Percentiles rank a stretch among this genome's conserved stretches.
These are phyloP conservation scores for Chrysolina americana DNA, from an alignment of 2,888 invertebrate species.

Conservation along the genomic window DNA sequence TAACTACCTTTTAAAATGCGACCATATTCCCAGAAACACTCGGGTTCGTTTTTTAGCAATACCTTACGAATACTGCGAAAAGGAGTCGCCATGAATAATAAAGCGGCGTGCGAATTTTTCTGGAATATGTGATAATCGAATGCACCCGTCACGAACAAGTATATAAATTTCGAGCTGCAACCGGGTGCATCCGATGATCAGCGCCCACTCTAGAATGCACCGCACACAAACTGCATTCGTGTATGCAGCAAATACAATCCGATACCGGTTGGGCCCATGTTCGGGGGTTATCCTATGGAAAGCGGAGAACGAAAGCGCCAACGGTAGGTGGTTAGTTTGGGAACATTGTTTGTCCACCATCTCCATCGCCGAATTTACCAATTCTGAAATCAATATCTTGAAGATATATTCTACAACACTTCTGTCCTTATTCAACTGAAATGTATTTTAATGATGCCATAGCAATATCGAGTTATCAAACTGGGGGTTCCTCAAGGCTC, in stretches of 20 bases:
- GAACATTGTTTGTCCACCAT: neutral
- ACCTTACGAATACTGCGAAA: conserved; percentile 4
- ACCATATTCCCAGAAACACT: conserved; percentile 11
- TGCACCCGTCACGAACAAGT: conserved; percentile 12
- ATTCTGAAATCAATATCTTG: too few species aligned
- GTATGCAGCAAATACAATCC: conserved; percentile 30
- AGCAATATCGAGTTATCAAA: too few species aligned
- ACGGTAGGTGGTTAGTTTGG: conserved; percentile 4
- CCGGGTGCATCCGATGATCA: conserved; percentile 28
- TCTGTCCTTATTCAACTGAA: too few species aligned
- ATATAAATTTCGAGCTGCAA: conserved; percentile 15
- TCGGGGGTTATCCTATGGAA: neutral
- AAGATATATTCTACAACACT: too few species aligned
- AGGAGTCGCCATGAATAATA: conserved; percentile 14
- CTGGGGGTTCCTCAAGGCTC: too few species aligned
- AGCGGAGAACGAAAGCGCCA: conserved; percentile 2
- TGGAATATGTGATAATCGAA: conserved; percentile 16
- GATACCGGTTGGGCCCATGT: conserved; percentile 32
- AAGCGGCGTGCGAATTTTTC: conserved; percentile 17
- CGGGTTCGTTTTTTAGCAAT: neutral
- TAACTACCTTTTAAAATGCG: conserved; percentile 15
- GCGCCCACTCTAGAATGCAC: conserved; percentile 39
- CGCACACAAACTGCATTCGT: conserved; percentile 39
- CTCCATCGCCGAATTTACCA: neutral
- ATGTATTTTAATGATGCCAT: too few species aligned